phyloP scores from a whole-genome alignment of 2,113 vertebrate species.

The Equus quagga region DNA sequence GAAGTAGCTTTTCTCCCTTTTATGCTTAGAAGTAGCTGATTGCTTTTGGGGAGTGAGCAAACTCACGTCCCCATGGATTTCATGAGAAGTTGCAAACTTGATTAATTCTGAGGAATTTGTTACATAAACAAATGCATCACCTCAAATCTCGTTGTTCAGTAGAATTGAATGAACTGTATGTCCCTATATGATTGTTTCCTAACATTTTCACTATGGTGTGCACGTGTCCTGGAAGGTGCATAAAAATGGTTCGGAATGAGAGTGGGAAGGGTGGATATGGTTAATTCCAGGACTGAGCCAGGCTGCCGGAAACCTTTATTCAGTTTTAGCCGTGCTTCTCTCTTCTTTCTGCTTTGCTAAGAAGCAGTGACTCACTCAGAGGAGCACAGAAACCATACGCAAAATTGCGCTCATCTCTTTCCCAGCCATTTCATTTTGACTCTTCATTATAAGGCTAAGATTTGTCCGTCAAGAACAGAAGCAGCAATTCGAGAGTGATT shows the following conservation, averaged over 20 bases:
- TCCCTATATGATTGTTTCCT: neutral
- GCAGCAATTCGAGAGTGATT: neutral
- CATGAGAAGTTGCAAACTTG: constrained; percentile 20
- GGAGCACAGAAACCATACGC: neutral
- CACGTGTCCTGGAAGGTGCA: neutral
- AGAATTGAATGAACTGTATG: neutral
- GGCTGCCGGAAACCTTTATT: neutral
- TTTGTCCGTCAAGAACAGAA: constrained; percentile 56
- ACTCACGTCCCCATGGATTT: neutral
- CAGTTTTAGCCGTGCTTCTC: neutral
- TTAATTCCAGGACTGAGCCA: neutral
- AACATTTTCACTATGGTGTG: neutral
- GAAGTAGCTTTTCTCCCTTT: neutral
- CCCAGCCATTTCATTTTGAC: neutral
- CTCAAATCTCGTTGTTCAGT: neutral
- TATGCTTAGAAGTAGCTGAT: constrained; percentile 12
- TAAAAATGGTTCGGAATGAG: neutral
- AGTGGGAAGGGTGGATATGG: neutral
- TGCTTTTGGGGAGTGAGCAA: constrained; percentile 20
- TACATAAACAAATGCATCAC: constrained; percentile 3
- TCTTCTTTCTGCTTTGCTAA: neutral
- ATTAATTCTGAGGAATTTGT: neutral
- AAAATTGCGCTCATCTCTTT: neutral
- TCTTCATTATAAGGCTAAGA: neutral
- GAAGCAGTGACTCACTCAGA: neutral